phyloP scores from a whole-genome alignment of 1,140 invertebrate genomes.

The Dreissena polymorpha region DNA sequence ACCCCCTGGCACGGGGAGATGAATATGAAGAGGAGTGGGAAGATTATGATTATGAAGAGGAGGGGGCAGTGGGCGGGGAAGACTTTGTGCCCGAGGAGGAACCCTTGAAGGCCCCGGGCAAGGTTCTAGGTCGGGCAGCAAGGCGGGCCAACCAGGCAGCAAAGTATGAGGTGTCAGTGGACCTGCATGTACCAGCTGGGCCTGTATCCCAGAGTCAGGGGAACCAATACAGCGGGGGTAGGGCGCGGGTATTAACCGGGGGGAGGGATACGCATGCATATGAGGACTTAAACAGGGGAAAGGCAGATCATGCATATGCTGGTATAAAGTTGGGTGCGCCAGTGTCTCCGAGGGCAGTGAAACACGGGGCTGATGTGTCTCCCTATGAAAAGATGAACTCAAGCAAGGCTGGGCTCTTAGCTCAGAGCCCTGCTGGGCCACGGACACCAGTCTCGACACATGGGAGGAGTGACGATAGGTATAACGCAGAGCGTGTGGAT shows the following conservation, averaged over 20 bases:
- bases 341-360: slow-evolving; percentile 1
- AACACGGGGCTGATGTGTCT: background rate
- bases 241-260: background rate
- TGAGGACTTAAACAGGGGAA: slow-evolving; percentile 37
- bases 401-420: background rate
- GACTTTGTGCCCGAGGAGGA: background rate
- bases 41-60: background rate
- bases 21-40: slow-evolving; percentile 35
- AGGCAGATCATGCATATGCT: slow-evolving; percentile 25
- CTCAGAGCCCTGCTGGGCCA: background rate
- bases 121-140: slow-evolving; percentile 25
- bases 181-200: slow-evolving; percentile 21
- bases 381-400: slow-evolving; percentile 41
- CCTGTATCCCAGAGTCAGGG: background rate
- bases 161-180: slow-evolving; percentile 34
- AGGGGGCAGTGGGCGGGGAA: slow-evolving; percentile 11
- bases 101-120: background rate
- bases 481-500: background rate
- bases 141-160: slow-evolving; percentile 22
- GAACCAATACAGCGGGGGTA: background rate
- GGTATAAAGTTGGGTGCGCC: background rate
- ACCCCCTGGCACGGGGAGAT: slow-evolving; percentile 19
- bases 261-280: slow-evolving; percentile 7
- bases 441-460: slow-evolving; percentile 3
- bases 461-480: slow-evolving; percentile 7